Conservation (phyloP, 2,888 invertebrate genomes). For the Pomacea canaliculata region DNA sequence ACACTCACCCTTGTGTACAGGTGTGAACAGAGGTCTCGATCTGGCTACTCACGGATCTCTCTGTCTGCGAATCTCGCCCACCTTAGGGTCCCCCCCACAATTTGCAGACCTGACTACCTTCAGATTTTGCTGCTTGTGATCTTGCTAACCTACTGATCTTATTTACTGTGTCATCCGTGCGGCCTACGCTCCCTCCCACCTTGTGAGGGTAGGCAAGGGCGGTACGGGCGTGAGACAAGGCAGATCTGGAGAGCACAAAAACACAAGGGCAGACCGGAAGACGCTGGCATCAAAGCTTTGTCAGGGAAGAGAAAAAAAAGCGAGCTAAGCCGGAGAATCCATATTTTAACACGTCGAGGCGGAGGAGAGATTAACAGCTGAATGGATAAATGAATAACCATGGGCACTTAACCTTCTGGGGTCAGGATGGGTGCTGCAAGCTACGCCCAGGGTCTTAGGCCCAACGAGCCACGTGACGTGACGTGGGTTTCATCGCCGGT, state of each 20-base stretch:
- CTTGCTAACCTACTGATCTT: too few relatives aligned
- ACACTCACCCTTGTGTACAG: too few relatives aligned
- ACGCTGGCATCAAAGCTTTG: not conserved
- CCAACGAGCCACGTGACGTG: not conserved
- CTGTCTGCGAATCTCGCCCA: too few relatives aligned
- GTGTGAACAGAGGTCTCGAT: too few relatives aligned
- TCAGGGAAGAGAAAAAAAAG: not conserved
- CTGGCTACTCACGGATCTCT: too few relatives aligned
- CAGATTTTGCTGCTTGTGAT: too few relatives aligned
- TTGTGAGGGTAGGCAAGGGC: not conserved
- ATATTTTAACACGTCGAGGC: constrained; percentile 5
- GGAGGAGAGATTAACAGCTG: constrained; percentile 4
- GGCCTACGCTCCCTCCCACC: too few relatives aligned
- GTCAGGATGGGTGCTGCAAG: constrained; percentile 1
- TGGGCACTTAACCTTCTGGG: constrained; percentile 17
- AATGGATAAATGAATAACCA: constrained; percentile 19
- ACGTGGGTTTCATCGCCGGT: not conserved
- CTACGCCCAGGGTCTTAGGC: not conserved
- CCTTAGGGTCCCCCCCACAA: too few relatives aligned
- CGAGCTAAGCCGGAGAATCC: constrained; percentile 1
- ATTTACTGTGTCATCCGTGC: too few relatives aligned
- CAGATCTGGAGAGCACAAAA: too few relatives aligned
- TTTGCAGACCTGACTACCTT: too few relatives aligned
- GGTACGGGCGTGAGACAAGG: not conserved
- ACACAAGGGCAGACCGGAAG: not conserved